Percentiles rank a stretch among this genome's conserved stretches.
phyloP scores from a whole-genome alignment of 1,140 invertebrate genomes.

The Scaptomyza montana region DNA sequence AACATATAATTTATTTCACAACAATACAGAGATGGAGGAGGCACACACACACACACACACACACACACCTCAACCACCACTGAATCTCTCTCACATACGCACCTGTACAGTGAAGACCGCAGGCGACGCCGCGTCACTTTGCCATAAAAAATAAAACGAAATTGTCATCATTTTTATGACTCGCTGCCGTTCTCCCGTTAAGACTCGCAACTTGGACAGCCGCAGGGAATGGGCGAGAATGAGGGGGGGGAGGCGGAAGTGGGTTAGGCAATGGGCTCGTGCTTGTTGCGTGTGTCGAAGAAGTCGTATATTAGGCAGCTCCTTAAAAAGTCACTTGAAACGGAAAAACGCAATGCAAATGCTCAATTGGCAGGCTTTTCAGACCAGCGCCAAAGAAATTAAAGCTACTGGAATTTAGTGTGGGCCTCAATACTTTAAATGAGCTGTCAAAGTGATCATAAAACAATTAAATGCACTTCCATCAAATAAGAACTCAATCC shows the following conservation, averaged over 20 bases:
- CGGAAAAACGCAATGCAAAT: conserved; percentile 55
- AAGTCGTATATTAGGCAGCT: conserved; percentile 75
- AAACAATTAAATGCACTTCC: conserved; percentile 78
- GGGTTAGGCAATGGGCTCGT: conserved; percentile 17
- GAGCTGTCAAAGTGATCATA: conserved; percentile 79
- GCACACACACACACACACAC: no score
- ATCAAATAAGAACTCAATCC: conserved; percentile 53
- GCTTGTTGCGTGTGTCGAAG: conserved; percentile 43
- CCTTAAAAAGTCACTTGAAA: conserved; percentile 66
- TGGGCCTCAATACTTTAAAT: conserved; percentile 60
- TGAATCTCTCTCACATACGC: conserved; percentile 30
- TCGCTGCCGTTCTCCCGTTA: conserved; percentile 30
- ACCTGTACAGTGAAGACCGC: conserved; percentile 61
- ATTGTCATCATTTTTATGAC: conserved; percentile 78
- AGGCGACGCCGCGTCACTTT: conserved; percentile 51
- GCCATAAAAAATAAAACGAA: conserved; percentile 79
- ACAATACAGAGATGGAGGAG: conserved; percentile 7
- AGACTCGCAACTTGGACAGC: conserved; percentile 16
- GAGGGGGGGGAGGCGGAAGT: background rate
- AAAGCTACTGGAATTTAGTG: conserved; percentile 28
- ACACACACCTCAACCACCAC: background rate
- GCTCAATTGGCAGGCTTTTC: no score
- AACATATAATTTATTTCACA: conserved; percentile 77
- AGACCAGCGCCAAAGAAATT: background rate
- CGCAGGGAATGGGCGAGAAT: conserved; percentile 15